Evolutionary conservation across 2,797 vertebrate genomes (phyloP), one percentile per base, ranked within the genome.

Genomic region (Chiroxiphia lanceolata): DNA sequence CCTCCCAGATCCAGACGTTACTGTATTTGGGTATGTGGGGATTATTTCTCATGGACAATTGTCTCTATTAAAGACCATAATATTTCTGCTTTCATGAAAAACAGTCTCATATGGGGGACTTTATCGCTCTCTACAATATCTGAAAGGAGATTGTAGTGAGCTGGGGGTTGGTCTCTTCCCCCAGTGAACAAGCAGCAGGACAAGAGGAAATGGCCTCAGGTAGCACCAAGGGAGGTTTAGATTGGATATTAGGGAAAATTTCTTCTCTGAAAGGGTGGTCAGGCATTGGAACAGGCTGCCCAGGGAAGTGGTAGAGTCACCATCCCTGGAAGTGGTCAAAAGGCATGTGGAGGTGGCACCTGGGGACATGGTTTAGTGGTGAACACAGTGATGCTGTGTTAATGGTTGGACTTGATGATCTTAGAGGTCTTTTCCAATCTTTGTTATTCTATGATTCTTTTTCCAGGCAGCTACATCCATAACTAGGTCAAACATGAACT

Each of bases 341-440:
- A 61, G 16, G 22, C 53, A 61, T 6, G 3, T 33, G 61, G 23
- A 48, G 44, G 42, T 38, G 54, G 54, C 54, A 74, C 16, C 6
- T n/a, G 19, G 16, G 47, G 27, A 22, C 47, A 10, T 44, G 27
- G 42, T 74, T 85, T 68, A 29, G 14, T 16, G 23, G 19, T 18
- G 20, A 74, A 38, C 36, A n/a, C 1, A 0, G 40, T 0, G 0
- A 19, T 54, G 22, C 27, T 48, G 34, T 13, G 16, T 54, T 79
- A 44, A n/a, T 38, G 40, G 53, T 13, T 48, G 60, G 42, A 48
- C 34, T 60, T 0, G 0, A 56, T 64, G 34, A 68, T 38, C 16
- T 61, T 27, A 68, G 40, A 74, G 54, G 53, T 56, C 61, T 56
- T 79, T 90, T 56, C 15, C 23, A 36, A 17, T 80, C 36, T 56